These are phyloP conservation scores for Acanthosepion lycidas DNA, from an alignment of 2,888 invertebrate genomes.

Conservation along the genomic window DNA sequence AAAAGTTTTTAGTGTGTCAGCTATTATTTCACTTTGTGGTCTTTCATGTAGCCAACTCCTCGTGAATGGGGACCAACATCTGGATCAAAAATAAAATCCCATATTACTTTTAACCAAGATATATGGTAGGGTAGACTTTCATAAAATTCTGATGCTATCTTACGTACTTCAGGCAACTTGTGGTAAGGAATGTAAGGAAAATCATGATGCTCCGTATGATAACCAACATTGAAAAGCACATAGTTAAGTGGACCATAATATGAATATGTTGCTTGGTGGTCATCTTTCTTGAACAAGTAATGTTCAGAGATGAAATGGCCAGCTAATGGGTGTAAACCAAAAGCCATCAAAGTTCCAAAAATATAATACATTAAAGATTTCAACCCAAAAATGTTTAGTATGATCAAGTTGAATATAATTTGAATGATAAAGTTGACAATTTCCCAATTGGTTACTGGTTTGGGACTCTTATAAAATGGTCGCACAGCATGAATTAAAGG, in stretches of 20 bases:
- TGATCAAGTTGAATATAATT: constrained; percentile 63
- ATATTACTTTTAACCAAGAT: constrained; percentile 94
- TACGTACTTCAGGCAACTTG: constrained; percentile 71
- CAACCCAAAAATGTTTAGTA: constrained; percentile 65
- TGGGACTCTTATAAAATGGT: constrained; percentile 73
- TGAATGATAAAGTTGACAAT: constrained; percentile 68
- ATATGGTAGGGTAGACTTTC: constrained; percentile 93
- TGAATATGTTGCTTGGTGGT: constrained; percentile 70
- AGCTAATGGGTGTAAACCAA: constrained; percentile 73
- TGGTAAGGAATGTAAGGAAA: constrained; percentile 74
- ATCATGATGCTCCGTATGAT: constrained; percentile 75
- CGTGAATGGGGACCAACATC: constrained; percentile 96
- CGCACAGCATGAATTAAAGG: constrained; percentile 72
- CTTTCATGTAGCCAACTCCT: constrained; percentile 74
- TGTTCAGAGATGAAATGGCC: constrained; percentile 75
- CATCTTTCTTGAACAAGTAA: constrained; percentile 70
- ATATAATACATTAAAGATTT: constrained; percentile 70
- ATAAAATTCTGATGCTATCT: constrained; percentile 90
- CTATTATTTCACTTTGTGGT: constrained; percentile 43
- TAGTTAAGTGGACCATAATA: constrained; percentile 75
- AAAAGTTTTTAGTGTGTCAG: too few relatives aligned
- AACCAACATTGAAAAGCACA: constrained; percentile 74
- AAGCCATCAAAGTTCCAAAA: constrained; percentile 69
- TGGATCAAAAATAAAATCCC: constrained; percentile 95
- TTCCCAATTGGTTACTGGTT: constrained; percentile 69